phyloP scores from a whole-genome alignment of 2,888 invertebrate genomes.

The Uloborus plumipes region DNA sequence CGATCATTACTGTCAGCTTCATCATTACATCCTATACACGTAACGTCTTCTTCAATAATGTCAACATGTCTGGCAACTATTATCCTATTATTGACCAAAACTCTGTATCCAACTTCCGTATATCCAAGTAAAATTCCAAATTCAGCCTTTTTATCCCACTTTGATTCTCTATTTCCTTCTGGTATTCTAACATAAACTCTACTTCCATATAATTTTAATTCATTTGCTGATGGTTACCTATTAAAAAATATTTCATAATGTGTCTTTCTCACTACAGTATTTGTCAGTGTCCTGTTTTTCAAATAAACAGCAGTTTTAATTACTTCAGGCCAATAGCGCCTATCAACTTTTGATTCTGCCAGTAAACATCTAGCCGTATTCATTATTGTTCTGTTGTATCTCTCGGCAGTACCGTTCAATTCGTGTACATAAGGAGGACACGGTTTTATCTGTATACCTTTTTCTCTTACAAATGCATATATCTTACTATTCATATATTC shows the following conservation, averaged over 20 bases:
- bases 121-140: slow-evolving; percentile 6
- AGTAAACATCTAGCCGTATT: not conserved
- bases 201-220: not conserved
- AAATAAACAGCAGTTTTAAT: not conserved
- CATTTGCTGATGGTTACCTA: not conserved
- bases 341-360: slow-evolving; percentile 1
- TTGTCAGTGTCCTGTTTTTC: not conserved
- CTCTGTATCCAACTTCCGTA: slow-evolving; percentile 4
- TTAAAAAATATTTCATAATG: not conserved
- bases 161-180: not conserved
- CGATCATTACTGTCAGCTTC: not conserved
- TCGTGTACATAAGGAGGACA: not conserved
- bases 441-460: not conserved
- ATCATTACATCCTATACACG: not conserved
- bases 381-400: not conserved
- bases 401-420: not conserved
- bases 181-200: not conserved
- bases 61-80: not conserved
- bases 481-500: not conserved
- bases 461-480: not conserved
- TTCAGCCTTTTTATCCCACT: slow-evolving; percentile 1
- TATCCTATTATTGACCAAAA: slow-evolving; percentile 3
- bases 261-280: not conserved
- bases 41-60: slow-evolving; percentile 6
- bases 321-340: not conserved